Base-by-base conservation (phyloP, 2,113 vertebrate species). In the Theristicus caerulescens region DNA sequence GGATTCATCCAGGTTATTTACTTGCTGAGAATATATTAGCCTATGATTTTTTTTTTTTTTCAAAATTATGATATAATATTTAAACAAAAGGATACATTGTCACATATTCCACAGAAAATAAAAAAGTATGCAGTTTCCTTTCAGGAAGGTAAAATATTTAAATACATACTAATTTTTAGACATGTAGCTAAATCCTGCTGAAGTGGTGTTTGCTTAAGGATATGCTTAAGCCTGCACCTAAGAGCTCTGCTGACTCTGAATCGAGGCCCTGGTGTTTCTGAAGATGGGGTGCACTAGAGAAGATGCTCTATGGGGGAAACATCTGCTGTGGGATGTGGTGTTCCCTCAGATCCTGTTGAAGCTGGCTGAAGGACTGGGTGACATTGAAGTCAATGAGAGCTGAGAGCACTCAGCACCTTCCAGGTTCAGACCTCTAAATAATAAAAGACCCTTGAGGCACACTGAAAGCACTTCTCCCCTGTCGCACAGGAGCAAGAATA, bases 371-470 rank as follows among this genome's bases (percentile, higher is more conserved):
- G 55, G 51, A 57, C 65, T 91, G 54, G 80, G 51, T 87, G 74
- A 94, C 66, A 62, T 2, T 85, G 94, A 93, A 91, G 77, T 62
- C 83, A 89, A 55, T 85, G 73, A 90, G 38, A 88, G 32, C 74
- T 88, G 81, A 97, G 73, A 85, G 78, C 62, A 59, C 86, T 82
- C 91, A 87, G 70, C 86, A 97, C 95, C 95, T 94, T 94, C 74
- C 91, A 95, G 86, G 84, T 94, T 97, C 78, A 93, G 58, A 62
- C 13, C 38, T 87, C 74, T 91, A 88, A 94, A 91, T 93, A 91
- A 88, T 91, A 55, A 58, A 95, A 82, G 73, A 93, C 74, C 58
- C 84, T 38, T 1, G 51, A 83, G 81, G 59, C 70, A 77, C 25
- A 72, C 54, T 73, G 85, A 91, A 95, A 96, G 54, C 88, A 66